Evolutionary conservation across 2,113 vertebrate species (phyloP).

Genomic region (Trogon surrucura): DNA sequence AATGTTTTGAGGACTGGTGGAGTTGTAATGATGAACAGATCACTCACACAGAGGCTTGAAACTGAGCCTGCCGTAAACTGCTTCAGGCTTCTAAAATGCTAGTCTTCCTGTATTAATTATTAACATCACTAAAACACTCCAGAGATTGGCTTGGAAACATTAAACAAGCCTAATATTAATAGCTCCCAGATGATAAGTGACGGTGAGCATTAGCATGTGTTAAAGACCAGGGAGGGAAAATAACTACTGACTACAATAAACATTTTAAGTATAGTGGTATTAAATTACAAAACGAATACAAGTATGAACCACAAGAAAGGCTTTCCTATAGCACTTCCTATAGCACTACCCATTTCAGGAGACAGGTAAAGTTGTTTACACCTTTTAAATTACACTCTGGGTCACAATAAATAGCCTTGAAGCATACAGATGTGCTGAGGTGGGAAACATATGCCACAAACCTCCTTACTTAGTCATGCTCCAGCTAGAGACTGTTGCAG

Average conservation of each 20-base stretch:
- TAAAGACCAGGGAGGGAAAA: conserved; percentile 20
- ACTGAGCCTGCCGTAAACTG: background rate
- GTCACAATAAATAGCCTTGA: background rate
- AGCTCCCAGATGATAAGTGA: conserved; percentile 44
- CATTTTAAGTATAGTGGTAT: background rate
- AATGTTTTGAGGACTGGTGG: background rate
- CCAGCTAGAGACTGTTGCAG: background rate
- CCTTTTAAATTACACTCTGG: background rate
- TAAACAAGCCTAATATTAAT: conserved; percentile 59
- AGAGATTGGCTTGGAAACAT: conserved; percentile 26
- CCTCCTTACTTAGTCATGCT: background rate
- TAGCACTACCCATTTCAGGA: background rate
- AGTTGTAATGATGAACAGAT: background rate
- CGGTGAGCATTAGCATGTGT: background rate
- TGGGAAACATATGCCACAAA: background rate
- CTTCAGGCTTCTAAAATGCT: background rate
- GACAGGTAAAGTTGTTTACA: background rate
- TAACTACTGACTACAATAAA: conserved; percentile 32
- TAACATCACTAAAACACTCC: conserved; percentile 25
- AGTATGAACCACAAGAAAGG: conserved; percentile 6
- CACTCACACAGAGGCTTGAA: background rate
- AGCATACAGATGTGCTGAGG: background rate
- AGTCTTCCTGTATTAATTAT: conserved; percentile 30
- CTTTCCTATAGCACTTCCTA: background rate
- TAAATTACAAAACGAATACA: background rate